These are phyloP conservation scores for Petrosia ficiformis DNA, from an alignment of 37 sponge, comb jelly and placozoan species.

Conservation along the genomic window DNA sequence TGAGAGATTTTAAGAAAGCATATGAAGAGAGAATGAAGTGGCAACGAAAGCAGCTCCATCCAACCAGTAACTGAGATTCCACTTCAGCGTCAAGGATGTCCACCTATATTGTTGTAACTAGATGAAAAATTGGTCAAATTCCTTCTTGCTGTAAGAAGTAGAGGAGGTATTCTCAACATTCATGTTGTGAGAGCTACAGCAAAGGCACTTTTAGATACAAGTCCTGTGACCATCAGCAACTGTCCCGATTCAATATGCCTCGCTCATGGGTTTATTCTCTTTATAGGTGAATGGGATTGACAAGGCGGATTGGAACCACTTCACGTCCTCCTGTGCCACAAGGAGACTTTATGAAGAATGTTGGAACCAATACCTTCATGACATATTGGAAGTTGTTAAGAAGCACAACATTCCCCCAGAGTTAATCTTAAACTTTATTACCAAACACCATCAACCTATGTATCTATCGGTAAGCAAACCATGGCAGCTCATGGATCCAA, in stretches of 20 bases:
- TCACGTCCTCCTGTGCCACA: slow-evolving; percentile 7
- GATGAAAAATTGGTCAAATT: slow-evolving; percentile 24
- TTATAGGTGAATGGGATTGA: slow-evolving; percentile 33
- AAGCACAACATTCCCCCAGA: slow-evolving; percentile 33
- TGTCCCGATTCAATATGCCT: slow-evolving; percentile 12
- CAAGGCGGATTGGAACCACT: slow-evolving; percentile 15
- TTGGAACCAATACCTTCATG: slow-evolving; percentile 1
- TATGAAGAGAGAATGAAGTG: slow-evolving; percentile 15
- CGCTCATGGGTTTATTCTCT: slow-evolving; percentile 39
- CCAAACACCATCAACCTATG: slow-evolving; percentile 36
- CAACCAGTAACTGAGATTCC: slow-evolving; percentile 14
- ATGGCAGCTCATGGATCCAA: slow-evolving; percentile 19
- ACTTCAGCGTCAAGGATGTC: slow-evolving; percentile 8
- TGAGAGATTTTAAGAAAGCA: slow-evolving; percentile 36
- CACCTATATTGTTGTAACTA: slow-evolving; percentile 21
- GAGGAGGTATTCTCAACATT: slow-evolving; percentile 34
- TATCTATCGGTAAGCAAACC: slow-evolving; percentile 17
- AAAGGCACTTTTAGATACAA: slow-evolving; percentile 17
- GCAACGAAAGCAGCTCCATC: slow-evolving; percentile 20
- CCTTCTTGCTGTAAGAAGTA: slow-evolving; percentile 10
- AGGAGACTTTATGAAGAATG: slow-evolving; percentile 26
- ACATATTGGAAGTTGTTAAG: slow-evolving; percentile 9
- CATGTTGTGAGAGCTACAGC: slow-evolving; percentile 31
- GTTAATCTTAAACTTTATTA: slow-evolving; percentile 27
- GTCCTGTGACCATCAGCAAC: slow-evolving; percentile 1